Evolutionary conservation across 2,888 invertebrate species (phyloP), one percentile per base, ranked within the genome.

Genomic region (Tanytarsus gracilentus): DNA sequence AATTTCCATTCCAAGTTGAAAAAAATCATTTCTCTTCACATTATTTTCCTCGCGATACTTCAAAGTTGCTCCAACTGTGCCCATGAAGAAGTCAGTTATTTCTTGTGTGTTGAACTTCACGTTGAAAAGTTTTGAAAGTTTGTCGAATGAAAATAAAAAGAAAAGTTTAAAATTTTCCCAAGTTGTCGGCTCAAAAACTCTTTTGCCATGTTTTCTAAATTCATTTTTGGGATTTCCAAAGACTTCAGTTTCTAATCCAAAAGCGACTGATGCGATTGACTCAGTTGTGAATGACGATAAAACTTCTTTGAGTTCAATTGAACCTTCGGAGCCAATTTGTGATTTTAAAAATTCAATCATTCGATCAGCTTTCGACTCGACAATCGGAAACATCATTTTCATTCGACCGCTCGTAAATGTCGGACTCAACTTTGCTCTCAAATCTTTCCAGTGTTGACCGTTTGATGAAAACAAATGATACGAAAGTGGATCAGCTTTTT

Each of bases 251-350:
- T 71, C 69, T 3, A 74, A 65, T 1, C 72, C 73, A 64, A 73
- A 74, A 4, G 70, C 70, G 64, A 70, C 69, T 1, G 67, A 66
- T n/a, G 71, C 63, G 11, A 64, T 61, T 4, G 64, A 63, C 44
- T 65, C 65, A 2, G 62, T 62, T 9, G 63, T 64, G 48, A 61
- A 65, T n/a, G 62, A 36, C 1, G 61, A 51, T 29, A 64, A 51
- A 16, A 64, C 30, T 29, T 62, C 25, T 33, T 62, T 62, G 7
- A 52, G 14, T 1, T 52, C 25, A 7, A 58, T 36, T 3, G 58
- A 9, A 1, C n/a, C 6, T 18, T 48, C 3, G 26, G n/a, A 1
- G 29, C 30, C 14, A 11, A 14, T 36, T 48, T 48, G n/a, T 48
- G 48, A 4, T 21, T 61, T 36, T 11, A 65, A 40, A 33, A 56